phyloP scores from a whole-genome alignment of 2,797 vertebrate species.

The Leuciscus waleckii region DNA sequence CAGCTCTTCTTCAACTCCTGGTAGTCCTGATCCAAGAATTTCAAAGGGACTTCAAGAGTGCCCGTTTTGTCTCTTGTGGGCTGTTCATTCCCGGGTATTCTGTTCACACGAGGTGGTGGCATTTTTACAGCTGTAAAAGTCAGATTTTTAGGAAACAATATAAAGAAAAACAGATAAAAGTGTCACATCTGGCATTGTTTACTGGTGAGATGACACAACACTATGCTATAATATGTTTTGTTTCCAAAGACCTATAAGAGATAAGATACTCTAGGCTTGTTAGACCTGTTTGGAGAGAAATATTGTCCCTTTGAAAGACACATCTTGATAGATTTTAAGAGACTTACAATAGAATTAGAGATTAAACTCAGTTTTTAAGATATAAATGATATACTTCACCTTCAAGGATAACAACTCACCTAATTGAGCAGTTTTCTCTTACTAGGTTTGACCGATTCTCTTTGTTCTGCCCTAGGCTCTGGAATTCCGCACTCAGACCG shows the following conservation, averaged over 20 bases:
- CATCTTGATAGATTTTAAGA: not conserved
- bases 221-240: not conserved
- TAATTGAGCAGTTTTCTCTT: not conserved
- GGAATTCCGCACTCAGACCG: not conserved
- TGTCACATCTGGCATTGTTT: not conserved
- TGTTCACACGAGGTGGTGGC: conserved; percentile 67
- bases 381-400: conserved; percentile 9
- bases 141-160: not conserved
- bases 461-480: not conserved
- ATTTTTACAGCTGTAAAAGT: conserved; percentile 54
- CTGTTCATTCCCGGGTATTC: conserved; percentile 65
- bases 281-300: not conserved
- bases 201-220: not conserved
- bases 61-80: conserved; percentile 59
- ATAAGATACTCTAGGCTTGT: not conserved
- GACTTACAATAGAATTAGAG: not conserved
- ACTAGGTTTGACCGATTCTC: not conserved
- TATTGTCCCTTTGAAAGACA: not conserved
- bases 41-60: conserved; percentile 62
- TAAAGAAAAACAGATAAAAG: not conserved
- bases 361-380: not conserved
- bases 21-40: conserved; percentile 72
- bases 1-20: conserved; percentile 65
- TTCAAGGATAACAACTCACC: not conserved
- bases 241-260: not conserved